Evolutionary conservation across 2,113 vertebrate species (phyloP), one percentile per base, ranked within the genome.

Genomic region (Crotophaga sulcirostris): DNA sequence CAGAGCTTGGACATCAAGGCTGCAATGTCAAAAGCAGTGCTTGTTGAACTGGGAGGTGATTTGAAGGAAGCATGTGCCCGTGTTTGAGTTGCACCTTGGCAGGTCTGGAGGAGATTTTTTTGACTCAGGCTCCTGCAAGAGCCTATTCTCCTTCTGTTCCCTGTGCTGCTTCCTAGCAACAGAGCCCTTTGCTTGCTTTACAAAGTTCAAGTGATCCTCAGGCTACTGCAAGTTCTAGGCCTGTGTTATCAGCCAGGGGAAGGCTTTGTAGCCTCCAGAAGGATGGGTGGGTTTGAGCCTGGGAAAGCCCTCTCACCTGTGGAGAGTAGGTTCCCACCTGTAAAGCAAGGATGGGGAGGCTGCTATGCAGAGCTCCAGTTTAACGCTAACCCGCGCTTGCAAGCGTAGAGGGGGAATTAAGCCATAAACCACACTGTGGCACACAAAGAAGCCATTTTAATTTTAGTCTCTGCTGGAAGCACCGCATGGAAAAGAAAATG

Each of bases 401-500:
- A 72, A 31, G 55, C 13, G 3, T 12, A 15, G 42, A 28, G 44
- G 49, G 74, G 67, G 9, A 36, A 72, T 3, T 54, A 69, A 75
- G 73, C 87, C n/a, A 34, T 93, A 91, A 93, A 87, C 62, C 77
- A 76, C 58, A 29, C 28, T 0, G 2, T 79, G 91, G 28, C 77
- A 84, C 59, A 63, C n/a, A 58, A 16, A 91, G 66, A 79, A 89
- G 26, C 58, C 81, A 58, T 95, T 94, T 95, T 87, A 40, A 93
- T 94, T 95, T 89, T 77, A 33, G 38, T 21, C 73, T 82, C 81
- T 64, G 69, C 67, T 94, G 87, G 94, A 92, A 82, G 62, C 81
- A 74, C 76, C 19, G 11, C 84, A n/a, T 28, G 87, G 93, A 84
- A 95, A 95, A 92, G 82, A 94, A 94, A 87, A 92, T 58, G 87